Base-by-base conservation (phyloP, 1,140 invertebrate genomes). In the Bombus turneri region DNA sequence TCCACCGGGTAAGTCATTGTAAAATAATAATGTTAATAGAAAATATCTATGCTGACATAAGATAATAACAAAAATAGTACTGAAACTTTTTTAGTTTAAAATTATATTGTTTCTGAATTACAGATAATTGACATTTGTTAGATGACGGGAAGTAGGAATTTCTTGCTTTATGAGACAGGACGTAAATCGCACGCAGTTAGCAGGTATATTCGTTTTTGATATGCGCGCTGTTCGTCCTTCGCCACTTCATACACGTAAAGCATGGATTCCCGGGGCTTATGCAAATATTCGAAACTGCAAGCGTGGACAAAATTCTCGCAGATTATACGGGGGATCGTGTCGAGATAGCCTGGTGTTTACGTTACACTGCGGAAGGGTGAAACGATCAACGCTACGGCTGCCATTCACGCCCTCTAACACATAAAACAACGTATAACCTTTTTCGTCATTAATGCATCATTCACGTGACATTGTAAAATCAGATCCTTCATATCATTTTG, bases 261-360 rank as follows among this genome's bases (percentile, higher is more conserved):
- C 69, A 75, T 66, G 73, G 68, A 53, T 87, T 64, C 66, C 57
- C 47, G 82, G 34, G 68, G 86, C 78, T 89, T 89, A 89, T 89
- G 88, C 74, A 89, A 89, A 89, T 89, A 88, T 88, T 64, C 62
- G 82, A 85, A 88, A 88, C 88, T 89, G 88, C 86, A 79, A 76
- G 77, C 88, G 83, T 25, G 68, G 64, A 68, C 83, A 74, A 89
- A 89, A 88, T 88, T 89, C 86, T 81, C 78, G n/a, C 69, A 69
- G 86, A 86, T 88, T 88, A 89, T 88, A 68, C 74, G 74, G 71
- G 66, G 43, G 77, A 80, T 87, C 69, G 80, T 79, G 88, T 78
- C 64, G 82, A 88, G 74, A 85, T 74, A 81, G 77, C 41, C 64
- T 41, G 53, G 53, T 88, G 87, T 88, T 88, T 88, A 88, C 68